Conservation (phyloP, 2,888 invertebrate species). For the Tetragonula carbonaria region DNA sequence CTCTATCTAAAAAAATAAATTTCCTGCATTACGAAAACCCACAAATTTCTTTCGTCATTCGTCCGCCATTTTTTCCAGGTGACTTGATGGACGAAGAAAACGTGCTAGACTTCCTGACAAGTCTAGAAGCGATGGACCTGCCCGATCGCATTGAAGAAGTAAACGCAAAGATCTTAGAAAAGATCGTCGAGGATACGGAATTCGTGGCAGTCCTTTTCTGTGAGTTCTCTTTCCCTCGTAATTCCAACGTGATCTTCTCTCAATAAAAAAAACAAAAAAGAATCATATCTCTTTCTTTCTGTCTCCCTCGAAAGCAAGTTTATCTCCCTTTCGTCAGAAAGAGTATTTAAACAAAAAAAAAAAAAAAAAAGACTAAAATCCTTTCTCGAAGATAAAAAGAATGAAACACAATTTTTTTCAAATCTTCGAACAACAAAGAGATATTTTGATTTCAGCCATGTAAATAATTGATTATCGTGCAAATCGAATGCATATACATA, state of each 20-base stretch:
- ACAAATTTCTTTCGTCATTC: neutral
- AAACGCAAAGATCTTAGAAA: conserved; percentile 94
- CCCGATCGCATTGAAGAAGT: conserved; percentile 98
- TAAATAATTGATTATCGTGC: neutral
- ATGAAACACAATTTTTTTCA: neutral
- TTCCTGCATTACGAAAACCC: neutral
- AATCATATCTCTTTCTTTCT: conserved; percentile 2
- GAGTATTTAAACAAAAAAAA: conserved; percentile 1
- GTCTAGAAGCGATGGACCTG: conserved; percentile 96
- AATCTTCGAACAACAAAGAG: conserved; percentile 27
- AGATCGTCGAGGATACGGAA: conserved; percentile 96
- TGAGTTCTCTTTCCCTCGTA: conserved; percentile 87
- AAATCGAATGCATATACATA: neutral
- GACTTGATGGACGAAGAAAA: conserved; percentile 98
- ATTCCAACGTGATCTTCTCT: neutral
- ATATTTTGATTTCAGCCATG: conserved; percentile 13
- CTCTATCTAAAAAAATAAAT: neutral
- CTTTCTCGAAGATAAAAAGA: neutral
- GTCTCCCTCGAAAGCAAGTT: conserved; percentile 11
- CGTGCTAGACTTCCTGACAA: conserved; percentile 96
- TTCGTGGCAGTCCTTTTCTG: conserved; percentile 97
- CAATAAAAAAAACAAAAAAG: neutral
- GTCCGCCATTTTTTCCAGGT: conserved; percentile 85
- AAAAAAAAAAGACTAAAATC: neutral
- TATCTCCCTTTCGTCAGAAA: conserved; percentile 24